phyloP scores from a whole-genome alignment of 2,888 invertebrate genomes.

The Phalangium opilio region DNA sequence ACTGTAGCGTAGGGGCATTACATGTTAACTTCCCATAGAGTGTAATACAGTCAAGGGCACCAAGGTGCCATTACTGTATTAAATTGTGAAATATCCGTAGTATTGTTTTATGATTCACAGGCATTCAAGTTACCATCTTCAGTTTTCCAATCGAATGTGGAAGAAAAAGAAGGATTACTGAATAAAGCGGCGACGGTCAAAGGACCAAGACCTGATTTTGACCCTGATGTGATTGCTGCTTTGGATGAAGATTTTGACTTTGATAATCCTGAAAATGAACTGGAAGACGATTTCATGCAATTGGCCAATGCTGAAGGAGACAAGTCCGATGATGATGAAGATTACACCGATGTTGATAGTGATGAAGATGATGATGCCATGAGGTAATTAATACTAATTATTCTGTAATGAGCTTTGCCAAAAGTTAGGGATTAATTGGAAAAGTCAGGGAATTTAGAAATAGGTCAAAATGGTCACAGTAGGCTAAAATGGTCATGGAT shows the following conservation, averaged over 20 bases:
- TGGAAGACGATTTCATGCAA: conserved; percentile 85
- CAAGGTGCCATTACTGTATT: too few species aligned
- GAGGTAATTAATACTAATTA: too few species aligned
- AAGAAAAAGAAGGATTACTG: conserved; percentile 67
- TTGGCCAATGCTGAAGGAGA: conserved; percentile 47
- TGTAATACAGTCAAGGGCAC: conserved; percentile 11
- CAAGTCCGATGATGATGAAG: too few species aligned
- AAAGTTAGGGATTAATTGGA: too few species aligned
- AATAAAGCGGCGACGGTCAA: conserved; percentile 60
- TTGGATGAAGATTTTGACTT: conserved; percentile 84
- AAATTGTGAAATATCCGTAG: too few species aligned
- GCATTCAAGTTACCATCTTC: conserved; percentile 52
- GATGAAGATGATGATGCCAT: not conserved
- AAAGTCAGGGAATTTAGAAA: too few species aligned
- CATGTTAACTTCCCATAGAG: too few species aligned
- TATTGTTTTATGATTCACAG: too few species aligned
- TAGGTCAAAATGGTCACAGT: too few species aligned
- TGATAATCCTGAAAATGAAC: conserved; percentile 59
- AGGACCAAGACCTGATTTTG: conserved; percentile 46
- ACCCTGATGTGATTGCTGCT: conserved; percentile 82
- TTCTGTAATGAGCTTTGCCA: too few species aligned
- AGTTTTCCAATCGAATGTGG: conserved; percentile 69
- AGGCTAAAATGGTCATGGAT: too few species aligned
- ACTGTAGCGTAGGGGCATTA: too few species aligned
- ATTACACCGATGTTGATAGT: not conserved